Evolutionary conservation across 2,113 vertebrate genomes (phyloP).

Genomic region (Lontra canadensis): DNA sequence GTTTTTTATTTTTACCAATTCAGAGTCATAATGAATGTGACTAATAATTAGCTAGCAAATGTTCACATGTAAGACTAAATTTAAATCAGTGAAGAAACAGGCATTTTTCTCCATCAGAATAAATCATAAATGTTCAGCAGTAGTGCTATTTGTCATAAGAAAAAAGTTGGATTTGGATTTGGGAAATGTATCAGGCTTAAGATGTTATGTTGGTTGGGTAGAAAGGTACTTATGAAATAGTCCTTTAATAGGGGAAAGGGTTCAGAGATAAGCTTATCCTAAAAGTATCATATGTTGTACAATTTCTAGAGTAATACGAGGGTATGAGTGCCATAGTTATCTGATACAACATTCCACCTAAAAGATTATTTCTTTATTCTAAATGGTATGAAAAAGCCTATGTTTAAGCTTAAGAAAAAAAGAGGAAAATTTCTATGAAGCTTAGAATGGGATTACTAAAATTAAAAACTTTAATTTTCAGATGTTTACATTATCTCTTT

Average conservation of each 20-base stretch:
- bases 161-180: neutral
- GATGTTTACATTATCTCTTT: neutral
- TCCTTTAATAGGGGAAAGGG: neutral
- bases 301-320: neutral
- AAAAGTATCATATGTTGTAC: neutral
- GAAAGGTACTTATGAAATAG: neutral
- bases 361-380: neutral
- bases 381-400: neutral
- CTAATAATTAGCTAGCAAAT: neutral
- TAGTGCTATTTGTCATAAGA: neutral
- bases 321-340: neutral
- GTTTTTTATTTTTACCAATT: constrained; percentile 39
- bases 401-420: neutral
- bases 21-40: neutral
- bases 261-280: neutral
- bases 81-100: constrained; percentile 45
- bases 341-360: neutral
- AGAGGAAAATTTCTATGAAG: neutral
- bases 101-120: constrained; percentile 1
- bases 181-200: neutral
- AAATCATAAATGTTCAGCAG: neutral
- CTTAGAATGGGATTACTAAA: neutral
- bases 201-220: neutral
- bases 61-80: constrained; percentile 12
- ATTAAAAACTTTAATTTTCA: constrained; percentile 39